Conservation (phyloP, 2,888 invertebrate species). For the Aporophyla lueneburgensis region DNA sequence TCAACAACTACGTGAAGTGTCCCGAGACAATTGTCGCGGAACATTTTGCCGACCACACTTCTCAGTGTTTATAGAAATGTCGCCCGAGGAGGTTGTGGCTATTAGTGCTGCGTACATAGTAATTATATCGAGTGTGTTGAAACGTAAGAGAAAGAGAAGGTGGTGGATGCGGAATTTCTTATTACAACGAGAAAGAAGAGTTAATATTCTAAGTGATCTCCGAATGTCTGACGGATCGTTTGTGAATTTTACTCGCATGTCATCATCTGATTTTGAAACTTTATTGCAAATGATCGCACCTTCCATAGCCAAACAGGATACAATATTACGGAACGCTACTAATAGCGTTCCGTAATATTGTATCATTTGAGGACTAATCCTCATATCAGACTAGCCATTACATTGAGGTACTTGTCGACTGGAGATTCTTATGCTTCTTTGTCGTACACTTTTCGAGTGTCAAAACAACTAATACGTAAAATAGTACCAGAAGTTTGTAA, state of each 20-base stretch:
- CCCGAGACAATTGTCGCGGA: conserved; percentile 22
- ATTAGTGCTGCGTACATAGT: conserved; percentile 51
- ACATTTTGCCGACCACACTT: conserved; percentile 46
- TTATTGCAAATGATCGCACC: conserved; percentile 52
- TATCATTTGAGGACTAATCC: too few relatives aligned
- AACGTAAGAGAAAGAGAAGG: conserved; percentile 8
- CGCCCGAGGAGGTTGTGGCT: conserved; percentile 48
- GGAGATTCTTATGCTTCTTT: conserved; percentile 62
- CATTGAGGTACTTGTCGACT: conserved; percentile 60
- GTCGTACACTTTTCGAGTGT: conserved; percentile 64
- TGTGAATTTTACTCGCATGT: conserved; percentile 57
- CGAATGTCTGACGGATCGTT: conserved; percentile 60
- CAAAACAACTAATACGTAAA: conserved; percentile 61
- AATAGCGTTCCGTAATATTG: too few relatives aligned
- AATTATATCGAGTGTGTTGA: conserved; percentile 46
- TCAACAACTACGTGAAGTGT: conserved; percentile 6
- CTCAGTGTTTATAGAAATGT: conserved; percentile 55
- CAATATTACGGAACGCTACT: conserved; percentile 61
- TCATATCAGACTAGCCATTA: conserved; percentile 57
- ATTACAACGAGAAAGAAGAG: conserved; percentile 56
- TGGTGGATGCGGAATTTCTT: conserved; percentile 59
- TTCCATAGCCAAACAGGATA: conserved; percentile 62
- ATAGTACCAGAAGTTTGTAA: conserved; percentile 63
- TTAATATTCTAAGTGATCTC: conserved; percentile 55
- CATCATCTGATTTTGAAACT: conserved; percentile 44